These are phyloP conservation scores for Tholera decimalis DNA, from an alignment of 2,888 invertebrate genomes.

Conservation along the genomic window DNA sequence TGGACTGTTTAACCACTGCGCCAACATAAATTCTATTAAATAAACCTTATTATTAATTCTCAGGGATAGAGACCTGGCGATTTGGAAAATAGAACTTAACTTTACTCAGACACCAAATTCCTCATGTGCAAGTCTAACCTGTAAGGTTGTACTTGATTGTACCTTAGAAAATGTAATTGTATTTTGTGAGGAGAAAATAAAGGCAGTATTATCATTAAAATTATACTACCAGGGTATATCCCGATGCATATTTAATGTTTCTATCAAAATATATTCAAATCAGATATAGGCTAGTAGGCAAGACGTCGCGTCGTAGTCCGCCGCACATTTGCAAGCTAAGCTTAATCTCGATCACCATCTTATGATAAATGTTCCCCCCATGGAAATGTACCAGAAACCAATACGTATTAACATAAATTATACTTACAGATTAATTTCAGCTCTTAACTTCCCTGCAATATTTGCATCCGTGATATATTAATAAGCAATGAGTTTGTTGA, in stretches of 20 bases:
- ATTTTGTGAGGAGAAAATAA: no score
- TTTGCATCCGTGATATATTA: conserved; percentile 64
- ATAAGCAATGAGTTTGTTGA: conserved; percentile 62
- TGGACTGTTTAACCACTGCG: no score
- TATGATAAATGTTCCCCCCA: conserved; percentile 81
- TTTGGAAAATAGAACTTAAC: no score
- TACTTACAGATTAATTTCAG: conserved; percentile 83
- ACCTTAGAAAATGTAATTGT: no score
- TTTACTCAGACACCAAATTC: no score
- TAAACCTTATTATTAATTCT: no score
- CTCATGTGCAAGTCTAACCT: no score
- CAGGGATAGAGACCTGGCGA: no score
- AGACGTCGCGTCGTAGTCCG: conserved; percentile 62
- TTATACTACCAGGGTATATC: conserved; percentile 19
- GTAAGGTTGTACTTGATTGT: no score
- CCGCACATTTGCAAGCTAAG: conserved; percentile 74
- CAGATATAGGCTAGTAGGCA: conserved; percentile 69
- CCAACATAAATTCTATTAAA: no score
- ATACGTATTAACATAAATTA: conserved; percentile 85
- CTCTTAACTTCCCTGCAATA: conserved; percentile 59
- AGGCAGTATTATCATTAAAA: conserved; percentile 8
- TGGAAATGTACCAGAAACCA: conserved; percentile 79
- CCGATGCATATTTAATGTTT: conserved; percentile 66
- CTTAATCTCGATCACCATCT: conserved; percentile 81
- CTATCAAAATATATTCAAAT: conserved; percentile 76